phyloP scores from a whole-genome alignment of 1,140 invertebrate genomes.

The Chymomyza costata region DNA sequence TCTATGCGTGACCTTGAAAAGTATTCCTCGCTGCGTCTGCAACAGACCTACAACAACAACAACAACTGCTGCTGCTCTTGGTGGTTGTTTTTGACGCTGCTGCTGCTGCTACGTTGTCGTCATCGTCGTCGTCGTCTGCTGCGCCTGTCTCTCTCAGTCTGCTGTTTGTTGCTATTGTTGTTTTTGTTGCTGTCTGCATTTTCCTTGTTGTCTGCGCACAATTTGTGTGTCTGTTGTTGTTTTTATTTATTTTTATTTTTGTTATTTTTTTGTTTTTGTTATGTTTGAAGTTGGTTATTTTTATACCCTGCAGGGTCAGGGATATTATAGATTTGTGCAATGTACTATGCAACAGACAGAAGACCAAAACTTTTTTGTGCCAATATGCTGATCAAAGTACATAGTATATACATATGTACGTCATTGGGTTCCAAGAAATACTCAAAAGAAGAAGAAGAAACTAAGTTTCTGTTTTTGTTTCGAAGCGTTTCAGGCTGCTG shows the following conservation, averaged over 20 bases:
- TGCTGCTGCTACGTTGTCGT: conserved; percentile 33
- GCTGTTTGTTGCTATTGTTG: conserved; percentile 32
- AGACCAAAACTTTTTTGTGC: no score
- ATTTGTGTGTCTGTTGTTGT: conserved; percentile 33
- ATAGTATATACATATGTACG: no score
- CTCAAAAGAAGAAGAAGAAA: no score
- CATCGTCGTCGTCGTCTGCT: conserved; percentile 39
- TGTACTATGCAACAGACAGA: no score
- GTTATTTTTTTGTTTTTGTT: conserved; percentile 22
- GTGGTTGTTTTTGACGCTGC: conserved; percentile 57
- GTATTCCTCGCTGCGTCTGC: conserved; percentile 58
- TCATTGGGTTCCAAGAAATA: no score
- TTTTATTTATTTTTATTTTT: conserved; percentile 20
- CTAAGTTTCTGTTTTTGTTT: no score
- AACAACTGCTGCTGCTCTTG: conserved; percentile 16
- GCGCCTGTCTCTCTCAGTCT: conserved; percentile 28
- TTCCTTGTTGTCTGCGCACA: conserved; percentile 65
- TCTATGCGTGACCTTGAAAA: conserved; percentile 73
- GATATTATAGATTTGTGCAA: no score
- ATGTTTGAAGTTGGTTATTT: conserved; percentile 46
- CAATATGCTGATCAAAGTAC: no score
- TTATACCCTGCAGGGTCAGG: no score
- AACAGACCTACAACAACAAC: conserved; percentile 29
- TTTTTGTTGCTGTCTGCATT: conserved; percentile 62
- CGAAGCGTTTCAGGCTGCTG: no score